phyloP scores from a whole-genome alignment of 2,113 vertebrate species.

The Xenus cinereus region DNA sequence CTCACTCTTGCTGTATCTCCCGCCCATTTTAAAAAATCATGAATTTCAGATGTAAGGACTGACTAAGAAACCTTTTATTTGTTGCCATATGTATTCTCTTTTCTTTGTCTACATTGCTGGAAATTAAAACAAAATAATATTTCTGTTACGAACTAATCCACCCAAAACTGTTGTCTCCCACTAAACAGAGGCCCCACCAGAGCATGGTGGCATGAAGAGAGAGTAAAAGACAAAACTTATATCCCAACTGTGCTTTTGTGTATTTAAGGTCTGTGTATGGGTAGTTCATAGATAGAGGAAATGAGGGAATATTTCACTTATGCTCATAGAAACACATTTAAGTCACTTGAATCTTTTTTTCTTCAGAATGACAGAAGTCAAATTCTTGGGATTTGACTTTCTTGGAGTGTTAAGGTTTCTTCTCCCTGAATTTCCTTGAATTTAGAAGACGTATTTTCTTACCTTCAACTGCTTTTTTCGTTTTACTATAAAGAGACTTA shows the following conservation, averaged over 20 bases:
- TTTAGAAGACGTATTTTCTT: neutral
- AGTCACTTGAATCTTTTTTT: neutral
- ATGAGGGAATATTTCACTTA: neutral
- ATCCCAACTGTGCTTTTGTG: neutral
- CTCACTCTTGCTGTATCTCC: neutral
- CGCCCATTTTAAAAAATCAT: neutral
- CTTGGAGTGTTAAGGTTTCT: fast-evolving
- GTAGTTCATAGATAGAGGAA: neutral
- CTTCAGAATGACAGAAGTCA: neutral
- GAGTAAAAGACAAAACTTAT: neutral
- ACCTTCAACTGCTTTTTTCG: neutral
- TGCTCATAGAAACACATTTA: neutral
- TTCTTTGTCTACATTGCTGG: neutral
- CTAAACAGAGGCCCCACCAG: neutral
- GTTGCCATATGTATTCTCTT: neutral
- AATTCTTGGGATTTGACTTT: neutral
- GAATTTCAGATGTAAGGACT: neutral
- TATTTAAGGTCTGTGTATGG: neutral
- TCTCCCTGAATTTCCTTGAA: neutral
- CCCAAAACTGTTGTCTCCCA: neutral
- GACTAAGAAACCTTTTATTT: neutral
- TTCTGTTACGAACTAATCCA: neutral
- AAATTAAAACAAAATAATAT: neutral
- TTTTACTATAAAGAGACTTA: neutral
- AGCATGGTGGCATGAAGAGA: neutral